A percentile compares a stretch with the other conserved stretches of the same genome.
Conservation (phyloP, 2,113 vertebrate species). For the Phyllostomus hastatus region DNA sequence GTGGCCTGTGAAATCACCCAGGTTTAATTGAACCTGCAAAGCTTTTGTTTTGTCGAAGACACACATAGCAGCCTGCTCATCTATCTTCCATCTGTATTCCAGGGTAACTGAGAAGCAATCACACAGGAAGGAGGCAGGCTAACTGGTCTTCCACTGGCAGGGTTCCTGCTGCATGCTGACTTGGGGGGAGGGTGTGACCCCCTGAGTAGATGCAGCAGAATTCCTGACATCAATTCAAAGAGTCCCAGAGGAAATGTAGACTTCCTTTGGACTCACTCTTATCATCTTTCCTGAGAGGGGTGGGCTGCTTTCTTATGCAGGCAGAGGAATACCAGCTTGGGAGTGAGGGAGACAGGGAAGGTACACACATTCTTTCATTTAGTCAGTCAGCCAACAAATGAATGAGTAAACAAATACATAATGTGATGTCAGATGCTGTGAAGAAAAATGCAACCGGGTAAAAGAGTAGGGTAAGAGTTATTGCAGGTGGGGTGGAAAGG, state of each 20-base stretch:
- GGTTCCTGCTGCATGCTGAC: not conserved
- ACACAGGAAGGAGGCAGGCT: not conserved
- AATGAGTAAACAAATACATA: not conserved
- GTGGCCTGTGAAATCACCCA: constrained; percentile 25
- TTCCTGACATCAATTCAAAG: not conserved
- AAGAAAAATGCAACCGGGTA: not conserved
- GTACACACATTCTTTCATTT: not conserved
- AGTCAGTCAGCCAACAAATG: not conserved
- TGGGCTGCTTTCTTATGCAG: not conserved
- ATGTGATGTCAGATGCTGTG: not conserved
- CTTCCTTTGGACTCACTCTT: not conserved
- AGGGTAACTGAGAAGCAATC: not conserved
- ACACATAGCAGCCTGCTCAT: not conserved
- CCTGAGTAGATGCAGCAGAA: not conserved
- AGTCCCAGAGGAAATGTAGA: not conserved
- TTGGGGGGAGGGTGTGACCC: not conserved
- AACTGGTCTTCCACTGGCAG: not conserved
- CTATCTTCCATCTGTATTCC: not conserved
- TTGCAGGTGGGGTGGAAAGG: not conserved
- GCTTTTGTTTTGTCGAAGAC: not conserved
- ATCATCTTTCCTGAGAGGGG: not conserved
- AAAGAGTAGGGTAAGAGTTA: not conserved
- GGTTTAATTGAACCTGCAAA: constrained; percentile 18
- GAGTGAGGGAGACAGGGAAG: not conserved
- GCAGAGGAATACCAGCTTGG: not conserved